Evolutionary conservation across 2,797 vertebrate genomes (phyloP), one percentile per base, ranked within the genome.

Genomic region (Gallinago solitaria): DNA sequence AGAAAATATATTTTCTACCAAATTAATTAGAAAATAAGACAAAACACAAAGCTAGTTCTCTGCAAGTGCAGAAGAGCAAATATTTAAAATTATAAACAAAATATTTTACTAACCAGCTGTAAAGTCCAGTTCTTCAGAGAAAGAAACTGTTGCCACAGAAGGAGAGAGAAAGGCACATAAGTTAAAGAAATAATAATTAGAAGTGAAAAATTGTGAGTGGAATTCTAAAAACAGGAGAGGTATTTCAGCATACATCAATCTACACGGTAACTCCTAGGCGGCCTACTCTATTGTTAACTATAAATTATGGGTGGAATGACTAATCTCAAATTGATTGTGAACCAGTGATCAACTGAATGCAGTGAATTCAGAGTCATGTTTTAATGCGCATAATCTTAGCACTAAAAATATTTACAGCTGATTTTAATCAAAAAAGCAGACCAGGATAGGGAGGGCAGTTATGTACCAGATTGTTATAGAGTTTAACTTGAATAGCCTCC

Each of bases 51-150:
- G 39, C 7, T 35, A 69, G 12, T 4, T 80, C 18, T 80, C 50
- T 75, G 17, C 24, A 39, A 84, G 24, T 12, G 54, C 30, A 70
- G 25, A 30, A 48, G 18, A 59, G 5, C 21, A 87, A 91, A 59
- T 47, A 35, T 21, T 78, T 43, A 43, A 84, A 77, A 56, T 41
- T 20, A 68, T 30, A 32, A 95, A 90, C 53, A 68, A 65, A 91
- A 25, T 19, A 33, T 82, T 83, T 94, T 50, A 96, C 98, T 97
- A 98, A 99, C 99, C 98, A 99, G 98, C 45, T 99, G 99, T 70
- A 99, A 98, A 97, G 98, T 98, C 99, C 99, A 99, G 98, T 98
- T 99, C 98, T 99, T 99, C 98, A 99, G 90, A 88, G 99, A 98
- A 91, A 99, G 98, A 97, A 99, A 99, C 99, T 99, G 92, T 30